phyloP scores from a whole-genome alignment of 2,113 vertebrate genomes.

The Atrichornis clamosus region DNA sequence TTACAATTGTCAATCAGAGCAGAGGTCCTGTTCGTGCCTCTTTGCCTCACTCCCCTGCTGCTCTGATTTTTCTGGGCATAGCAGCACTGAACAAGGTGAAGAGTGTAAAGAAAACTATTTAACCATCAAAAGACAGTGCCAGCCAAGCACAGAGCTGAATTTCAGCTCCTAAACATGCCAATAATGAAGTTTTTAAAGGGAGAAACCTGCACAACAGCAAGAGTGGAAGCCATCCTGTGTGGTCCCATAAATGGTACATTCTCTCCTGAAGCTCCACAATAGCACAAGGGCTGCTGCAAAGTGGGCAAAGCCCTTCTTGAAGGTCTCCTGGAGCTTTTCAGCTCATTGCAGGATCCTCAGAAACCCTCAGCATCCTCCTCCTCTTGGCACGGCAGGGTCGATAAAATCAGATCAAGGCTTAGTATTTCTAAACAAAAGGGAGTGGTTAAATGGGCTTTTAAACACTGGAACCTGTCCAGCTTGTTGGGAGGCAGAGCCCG shows the following conservation, averaged over 20 bases:
- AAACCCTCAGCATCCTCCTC: constrained; percentile 38
- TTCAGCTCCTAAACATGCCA: background rate
- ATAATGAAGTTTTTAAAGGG: constrained; percentile 8
- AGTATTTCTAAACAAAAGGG: constrained; percentile 58
- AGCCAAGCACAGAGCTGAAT: constrained; percentile 25
- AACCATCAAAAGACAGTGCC: constrained; percentile 5
- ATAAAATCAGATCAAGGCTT: constrained; percentile 68
- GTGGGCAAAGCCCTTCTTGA: constrained; percentile 15
- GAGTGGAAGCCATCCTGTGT: constrained; percentile 16
- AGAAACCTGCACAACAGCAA: background rate
- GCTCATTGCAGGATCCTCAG: constrained; percentile 9
- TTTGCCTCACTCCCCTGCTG: background rate
- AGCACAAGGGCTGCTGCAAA: constrained; percentile 5
- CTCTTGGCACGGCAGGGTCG: constrained; percentile 44
- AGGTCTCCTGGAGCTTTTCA: constrained; percentile 33
- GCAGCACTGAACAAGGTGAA: background rate
- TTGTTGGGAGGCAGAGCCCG: constrained; percentile 12
- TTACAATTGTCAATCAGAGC: constrained; percentile 37
- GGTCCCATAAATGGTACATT: background rate
- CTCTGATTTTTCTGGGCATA: constrained; percentile 15
- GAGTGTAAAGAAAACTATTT: constrained; percentile 5
- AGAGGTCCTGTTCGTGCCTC: background rate
- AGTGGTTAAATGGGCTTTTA: constrained; percentile 62
- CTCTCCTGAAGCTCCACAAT: background rate
- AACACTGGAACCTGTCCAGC: constrained; percentile 65